Evolutionary conservation across 1,140 invertebrate genomes (phyloP).

Genomic region (Drosophila nebulosa): DNA sequence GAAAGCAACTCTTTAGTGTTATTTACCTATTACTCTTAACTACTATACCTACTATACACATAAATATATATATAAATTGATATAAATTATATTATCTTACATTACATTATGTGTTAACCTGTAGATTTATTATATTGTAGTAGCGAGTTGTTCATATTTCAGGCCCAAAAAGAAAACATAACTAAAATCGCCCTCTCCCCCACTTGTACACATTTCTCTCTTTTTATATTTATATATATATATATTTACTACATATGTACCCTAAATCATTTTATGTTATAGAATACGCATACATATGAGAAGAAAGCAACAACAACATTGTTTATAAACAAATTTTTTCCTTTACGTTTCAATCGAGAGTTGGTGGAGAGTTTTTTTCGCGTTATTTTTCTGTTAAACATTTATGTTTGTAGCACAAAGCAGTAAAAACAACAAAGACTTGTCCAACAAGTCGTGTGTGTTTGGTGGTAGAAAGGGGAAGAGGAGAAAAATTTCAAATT

Average conservation of each 20-base stretch:
- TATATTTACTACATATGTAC: slow-evolving; percentile 23
- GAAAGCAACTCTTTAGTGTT: neutral
- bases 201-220: slow-evolving; percentile 38
- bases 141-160: slow-evolving; percentile 36
- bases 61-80: slow-evolving; percentile 34
- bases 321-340: slow-evolving; percentile 47
- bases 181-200: neutral
- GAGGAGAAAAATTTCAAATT: neutral
- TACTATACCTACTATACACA: slow-evolving; percentile 5
- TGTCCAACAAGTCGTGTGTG: slow-evolving; percentile 59
- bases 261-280: slow-evolving; percentile 48
- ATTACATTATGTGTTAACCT: slow-evolving; percentile 29
- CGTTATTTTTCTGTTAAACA: slow-evolving; percentile 42
- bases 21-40: slow-evolving; percentile 13
- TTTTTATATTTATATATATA: slow-evolving; percentile 18
- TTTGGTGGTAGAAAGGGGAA: slow-evolving; percentile 20
- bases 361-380: slow-evolving; percentile 2
- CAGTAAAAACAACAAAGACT: slow-evolving; percentile 46
- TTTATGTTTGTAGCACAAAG: slow-evolving; percentile 68
- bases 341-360: slow-evolving; percentile 40
- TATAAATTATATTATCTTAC: slow-evolving; percentile 32
- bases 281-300: slow-evolving; percentile 74
- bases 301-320: slow-evolving; percentile 30
- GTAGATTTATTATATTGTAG: slow-evolving; percentile 32
- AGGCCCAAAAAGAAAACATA: neutral